phyloP scores from a whole-genome alignment of 64 coral and sea anemone genomes.

The Pachyseris speciosa region DNA sequence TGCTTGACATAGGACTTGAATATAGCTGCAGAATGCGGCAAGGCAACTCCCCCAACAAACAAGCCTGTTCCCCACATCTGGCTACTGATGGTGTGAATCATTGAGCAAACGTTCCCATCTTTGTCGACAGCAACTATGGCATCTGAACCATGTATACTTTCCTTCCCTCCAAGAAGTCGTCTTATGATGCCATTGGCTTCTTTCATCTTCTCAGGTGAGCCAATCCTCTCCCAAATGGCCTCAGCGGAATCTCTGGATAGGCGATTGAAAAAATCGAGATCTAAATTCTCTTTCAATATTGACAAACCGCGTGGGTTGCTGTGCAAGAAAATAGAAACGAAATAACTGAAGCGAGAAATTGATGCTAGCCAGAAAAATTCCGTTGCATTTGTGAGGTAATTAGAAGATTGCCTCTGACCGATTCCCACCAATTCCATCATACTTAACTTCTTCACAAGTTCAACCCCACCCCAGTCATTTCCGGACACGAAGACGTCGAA shows the following conservation, averaged over 20 bases:
- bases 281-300: conserved; percentile 62
- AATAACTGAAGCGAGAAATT: conserved; percentile 61
- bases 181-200: conserved; percentile 63
- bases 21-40: conserved; percentile 86
- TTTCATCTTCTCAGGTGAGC: conserved; percentile 73
- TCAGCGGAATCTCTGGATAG: conserved; percentile 57
- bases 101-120: conserved; percentile 82
- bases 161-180: conserved; percentile 55
- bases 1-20: conserved; percentile 67
- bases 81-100: conserved; percentile 90
- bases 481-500: conserved; percentile 11
- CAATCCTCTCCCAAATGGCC: conserved; percentile 79
- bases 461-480: conserved; percentile 52
- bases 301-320: conserved; percentile 38
- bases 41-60: conserved; percentile 75
- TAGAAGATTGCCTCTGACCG: neutral
- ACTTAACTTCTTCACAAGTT: conserved; percentile 50
- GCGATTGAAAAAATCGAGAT: conserved; percentile 70
- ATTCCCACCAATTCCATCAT: conserved; percentile 66
- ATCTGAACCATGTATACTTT: conserved; percentile 69
- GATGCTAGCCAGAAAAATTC: conserved; percentile 69
- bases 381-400: conserved; percentile 55
- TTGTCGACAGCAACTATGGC: conserved; percentile 78
- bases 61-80: conserved; percentile 87
- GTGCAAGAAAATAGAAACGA: conserved; percentile 64